Percentiles rank a stretch among this genome's conserved stretches.
These are phyloP conservation scores for Eumerus sabulonum DNA, from an alignment of 2,888 invertebrate species.

Conservation along the genomic window DNA sequence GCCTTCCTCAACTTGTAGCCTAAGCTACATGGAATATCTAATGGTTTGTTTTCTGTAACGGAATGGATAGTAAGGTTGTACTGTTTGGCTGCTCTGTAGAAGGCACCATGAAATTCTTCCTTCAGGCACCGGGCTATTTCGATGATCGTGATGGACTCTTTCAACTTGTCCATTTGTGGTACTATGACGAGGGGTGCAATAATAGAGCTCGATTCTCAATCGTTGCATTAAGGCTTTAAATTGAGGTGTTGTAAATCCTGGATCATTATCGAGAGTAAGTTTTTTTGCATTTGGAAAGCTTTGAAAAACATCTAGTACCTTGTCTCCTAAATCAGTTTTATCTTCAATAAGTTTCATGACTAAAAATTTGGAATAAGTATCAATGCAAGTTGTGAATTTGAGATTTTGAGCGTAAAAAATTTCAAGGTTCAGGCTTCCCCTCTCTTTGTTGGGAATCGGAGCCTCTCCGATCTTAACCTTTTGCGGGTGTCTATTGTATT, in stretches of 20 bases:
- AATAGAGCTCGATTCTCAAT: conserved; percentile 23
- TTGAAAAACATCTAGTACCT: conserved; percentile 38
- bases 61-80: conserved; percentile 29
- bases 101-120: conserved; percentile 17
- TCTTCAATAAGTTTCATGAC: conserved; percentile 26
- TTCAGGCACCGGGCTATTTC: conserved; percentile 24
- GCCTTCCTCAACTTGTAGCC: neutral
- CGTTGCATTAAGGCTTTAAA: conserved; percentile 24
- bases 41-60: conserved; percentile 13
- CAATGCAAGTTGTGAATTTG: conserved; percentile 19
- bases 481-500: conserved; percentile 27
- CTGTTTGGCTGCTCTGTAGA: conserved; percentile 8
- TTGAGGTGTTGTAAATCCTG: conserved; percentile 18
- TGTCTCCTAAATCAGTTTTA: conserved; percentile 9
- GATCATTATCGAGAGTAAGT: conserved; percentile 26
- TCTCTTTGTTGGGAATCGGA: conserved; percentile 26
- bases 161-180: conserved; percentile 41
- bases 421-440: conserved; percentile 10
- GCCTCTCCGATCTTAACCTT: conserved; percentile 27
- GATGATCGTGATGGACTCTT: conserved; percentile 25
- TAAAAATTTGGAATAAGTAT: conserved; percentile 36
- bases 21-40: conserved; percentile 11
- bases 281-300: conserved; percentile 25
- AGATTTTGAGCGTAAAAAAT: conserved; percentile 18
- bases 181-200: conserved; percentile 19